Base-by-base conservation (phyloP, 2,113 vertebrate genomes). In the Muntiacus muntjak region DNA sequence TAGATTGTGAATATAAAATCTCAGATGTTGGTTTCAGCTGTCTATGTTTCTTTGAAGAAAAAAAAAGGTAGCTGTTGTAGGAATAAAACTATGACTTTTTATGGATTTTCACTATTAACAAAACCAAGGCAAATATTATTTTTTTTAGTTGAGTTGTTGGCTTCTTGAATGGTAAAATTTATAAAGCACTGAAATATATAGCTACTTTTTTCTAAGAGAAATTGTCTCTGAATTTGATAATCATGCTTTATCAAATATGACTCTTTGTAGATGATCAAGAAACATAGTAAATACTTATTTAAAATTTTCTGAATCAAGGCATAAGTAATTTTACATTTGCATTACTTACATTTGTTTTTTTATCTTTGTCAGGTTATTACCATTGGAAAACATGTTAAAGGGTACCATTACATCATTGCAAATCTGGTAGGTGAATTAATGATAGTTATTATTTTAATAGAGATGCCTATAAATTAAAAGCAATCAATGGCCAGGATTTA, bases 401-500 rank as follows among this genome's bases (percentile, higher is more conserved):
- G 99, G 95, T 99, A 99, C 97, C 99, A 99, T 98, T 99, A 99
- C 98, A 99, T 99, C 96, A 99, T 99, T 97, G 99, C 99, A 96
- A 99, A 99, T 98, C 98, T 99, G 99, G 99, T 99, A 99, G 98
- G 99, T 99, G 33, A 95, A 97, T 96, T 97, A 97, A 95, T 98
- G 33, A 50, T 96, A 76, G 82, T 55, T 91, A 87, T 76, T 71
- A 23, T 94, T 97, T 91, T 87, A 64, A 5, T 85, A 50, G 16
- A 64, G 8, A 57, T 23, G 8, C 3, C 33, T 90, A 67, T 19
- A 89, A 52, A 47, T 89, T 95, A 6, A 82, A 45, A 84, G 81
- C 43, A 88, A 47, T 19, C 97, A 96, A 26, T 76, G 5, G 4
- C 26, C 7, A 91, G 2, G 3, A 40, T 88, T 91, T 89, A 84